Base-by-base conservation (phyloP, 2,113 vertebrate species). In the Malurus alboscapulatus region DNA sequence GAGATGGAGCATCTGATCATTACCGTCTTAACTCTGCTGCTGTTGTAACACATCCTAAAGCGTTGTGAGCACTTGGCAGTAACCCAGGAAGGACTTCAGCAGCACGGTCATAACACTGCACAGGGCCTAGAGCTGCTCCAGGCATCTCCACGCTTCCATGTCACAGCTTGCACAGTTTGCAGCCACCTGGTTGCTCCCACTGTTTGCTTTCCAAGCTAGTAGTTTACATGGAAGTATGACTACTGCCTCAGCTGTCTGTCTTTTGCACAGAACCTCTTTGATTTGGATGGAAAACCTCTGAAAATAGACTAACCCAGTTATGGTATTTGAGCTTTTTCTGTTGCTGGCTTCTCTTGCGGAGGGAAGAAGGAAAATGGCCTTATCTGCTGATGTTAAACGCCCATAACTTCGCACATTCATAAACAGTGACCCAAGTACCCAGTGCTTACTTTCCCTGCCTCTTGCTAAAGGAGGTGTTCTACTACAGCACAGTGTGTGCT, bases 61-160 rank as follows among this genome's bases (percentile, higher is more conserved):
- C 21, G 30, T 72, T 73, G 14, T 38, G 57, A 79, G 50, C 32
- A 66, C 9, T 32, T 17, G 6, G 44, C 25, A 69, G 38, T 47
- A 47, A 20, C 34, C 8, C 22, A 61, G 34, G 40, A 48, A 65
- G 53, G 65, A 34, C 16, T 5, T 38, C 14, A 38, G 53, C 58
- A 85, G 68, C 24, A 8, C 3, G 6, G 67, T 5, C 0, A 1
- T 10, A 1, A 10, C 42, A 5, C 6, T 2, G 61, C 58, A 68
- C 22, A 45, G 67, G 58, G 67, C 30, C 84, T 57, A 17, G 11
- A 80, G 59, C 68, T 67, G 32, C 21, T 29, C 18, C 44, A 8
- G 17, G 65, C 26, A 26, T 62, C 51, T 62, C 88, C 10, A 12
- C 5, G 0, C 1, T 3, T 38, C 29, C 0, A 1, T 30, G 18